phyloP scores from a whole-genome alignment of 2,888 invertebrate genomes.

The Drosophila cracens region DNA sequence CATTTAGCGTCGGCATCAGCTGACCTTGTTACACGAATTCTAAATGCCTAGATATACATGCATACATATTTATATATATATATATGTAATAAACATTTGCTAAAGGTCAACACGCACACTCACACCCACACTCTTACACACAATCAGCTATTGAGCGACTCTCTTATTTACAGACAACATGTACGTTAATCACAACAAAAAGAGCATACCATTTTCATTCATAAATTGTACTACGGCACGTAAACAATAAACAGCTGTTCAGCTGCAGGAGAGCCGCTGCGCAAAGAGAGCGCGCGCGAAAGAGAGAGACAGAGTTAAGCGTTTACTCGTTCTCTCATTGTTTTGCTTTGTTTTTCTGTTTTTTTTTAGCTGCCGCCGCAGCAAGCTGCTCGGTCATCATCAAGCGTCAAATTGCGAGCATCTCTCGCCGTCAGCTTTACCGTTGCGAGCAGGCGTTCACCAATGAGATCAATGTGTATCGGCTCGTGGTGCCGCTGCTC shows the following conservation, averaged over 20 bases:
- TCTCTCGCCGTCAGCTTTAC: constrained; percentile 81
- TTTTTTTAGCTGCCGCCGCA: constrained; percentile 25
- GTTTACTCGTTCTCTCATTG: constrained; percentile 8
- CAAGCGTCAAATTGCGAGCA: constrained; percentile 83
- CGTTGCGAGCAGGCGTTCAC: constrained; percentile 83
- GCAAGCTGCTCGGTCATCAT: constrained; percentile 76
- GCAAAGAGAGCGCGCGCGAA: constrained; percentile 4
- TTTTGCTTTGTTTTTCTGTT: constrained; percentile 14
- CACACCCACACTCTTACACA: constrained; percentile 32
- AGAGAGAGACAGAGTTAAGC: neutral
- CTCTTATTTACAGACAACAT: constrained; percentile 41
- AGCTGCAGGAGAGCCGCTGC: constrained; percentile 11
- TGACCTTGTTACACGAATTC: constrained; percentile 78
- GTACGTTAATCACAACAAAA: constrained; percentile 9
- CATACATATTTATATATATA: constrained; percentile 43
- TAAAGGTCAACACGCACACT: constrained; percentile 73
- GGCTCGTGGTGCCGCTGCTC: constrained; percentile 79
- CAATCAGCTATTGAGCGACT: constrained; percentile 23
- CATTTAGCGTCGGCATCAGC: constrained; percentile 50
- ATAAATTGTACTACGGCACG: constrained; percentile 65
- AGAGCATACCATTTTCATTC: constrained; percentile 67
- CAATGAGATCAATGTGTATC: constrained; percentile 84
- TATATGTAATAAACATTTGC: constrained; percentile 70
- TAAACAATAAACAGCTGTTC: constrained; percentile 81
- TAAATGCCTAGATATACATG: constrained; percentile 65